phyloP scores from a whole-genome alignment of 2,888 invertebrate species.

The Yponomeuta cagnagella region DNA sequence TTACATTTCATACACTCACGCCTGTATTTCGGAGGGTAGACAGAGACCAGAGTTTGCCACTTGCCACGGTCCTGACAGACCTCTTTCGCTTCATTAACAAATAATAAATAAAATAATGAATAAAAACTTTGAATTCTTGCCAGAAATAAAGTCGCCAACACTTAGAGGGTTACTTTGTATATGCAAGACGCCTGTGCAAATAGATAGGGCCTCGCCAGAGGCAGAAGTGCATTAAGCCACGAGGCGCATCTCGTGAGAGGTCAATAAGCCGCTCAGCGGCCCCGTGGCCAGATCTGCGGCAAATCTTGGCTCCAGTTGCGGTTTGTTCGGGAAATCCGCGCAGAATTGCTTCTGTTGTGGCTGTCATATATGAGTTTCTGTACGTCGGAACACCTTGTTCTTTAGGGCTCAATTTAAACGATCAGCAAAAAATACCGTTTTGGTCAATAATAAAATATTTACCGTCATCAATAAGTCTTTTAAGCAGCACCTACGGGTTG shows the following conservation, averaged over 20 bases:
- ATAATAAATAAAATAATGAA: neutral
- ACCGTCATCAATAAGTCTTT: too few species aligned
- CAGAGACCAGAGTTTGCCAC: too few species aligned
- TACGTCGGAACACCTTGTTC: too few species aligned
- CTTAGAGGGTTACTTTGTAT: neutral
- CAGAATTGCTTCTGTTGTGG: constrained; percentile 1
- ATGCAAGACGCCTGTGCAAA: constrained; percentile 39
- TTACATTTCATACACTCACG: too few species aligned
- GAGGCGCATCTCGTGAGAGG: constrained; percentile 24
- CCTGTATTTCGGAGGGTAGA: too few species aligned
- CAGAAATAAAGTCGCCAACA: neutral
- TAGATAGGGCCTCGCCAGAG: constrained; percentile 42
- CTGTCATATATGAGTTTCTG: neutral
- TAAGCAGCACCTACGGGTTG: too few species aligned
- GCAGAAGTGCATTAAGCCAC: constrained; percentile 36
- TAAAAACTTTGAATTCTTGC: neutral
- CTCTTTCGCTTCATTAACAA: too few species aligned
- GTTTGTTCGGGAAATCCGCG: neutral
- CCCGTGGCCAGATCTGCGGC: constrained; percentile 1
- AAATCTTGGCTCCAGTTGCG: neutral
- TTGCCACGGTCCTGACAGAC: too few species aligned
- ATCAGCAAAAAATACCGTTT: too few species aligned
- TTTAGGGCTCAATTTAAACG: too few species aligned
- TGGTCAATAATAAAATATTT: too few species aligned
- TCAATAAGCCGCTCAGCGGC: constrained; percentile 51